Base-by-base conservation (phyloP, 2,113 vertebrate species). In the Petromus typicus region DNA sequence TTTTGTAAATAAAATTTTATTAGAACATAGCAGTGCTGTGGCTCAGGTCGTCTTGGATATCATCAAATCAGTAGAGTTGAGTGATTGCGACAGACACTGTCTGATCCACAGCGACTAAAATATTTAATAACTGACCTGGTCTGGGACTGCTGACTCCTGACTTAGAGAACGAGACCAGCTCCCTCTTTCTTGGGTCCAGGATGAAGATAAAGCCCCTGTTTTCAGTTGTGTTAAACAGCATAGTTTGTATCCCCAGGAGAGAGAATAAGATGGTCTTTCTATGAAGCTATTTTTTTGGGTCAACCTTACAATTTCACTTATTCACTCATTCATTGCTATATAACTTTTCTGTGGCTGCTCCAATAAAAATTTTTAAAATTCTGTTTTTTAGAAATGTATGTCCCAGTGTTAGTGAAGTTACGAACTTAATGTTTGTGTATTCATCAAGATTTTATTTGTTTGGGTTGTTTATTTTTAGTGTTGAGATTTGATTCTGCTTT, bases 381-480 rank as follows among this genome's bases (percentile, higher is more conserved):
- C 30, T 75, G 6, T 87, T 64, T 27, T 76, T n/a, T 89, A 48
- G 92, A 76, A 76, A 51, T 45, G 10, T 20, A 45, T 94, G 86
- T 75, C 32, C 69, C 6, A 18, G 2, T 83, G 5, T 63, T 34
- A 90, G 34, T 66, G 86, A 92, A 91, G 6, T 43, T 90, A 89
- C 64, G 93, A 87, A 97, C 87, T 81, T 6, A 23, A 13, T 86
- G 78, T 81, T 97, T 96, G 0, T 0, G 48, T 97, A 89, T 96
- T 91, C 63, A 57, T 83, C 86, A 54, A 4, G 4, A 54, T 34
- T 51, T 51, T 54, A 23, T 48, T 45, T 76, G 48, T 27, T 14
- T n/a, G 48, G 45, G 18, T 45, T 48, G 16, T 34, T 32, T 78
- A 48, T 11, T 18, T 54, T 54, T 78, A 78, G 75, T 20, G 54